Base-by-base conservation (phyloP, 92 coral and sea anemone species). In the Siderastrea siderea region DNA sequence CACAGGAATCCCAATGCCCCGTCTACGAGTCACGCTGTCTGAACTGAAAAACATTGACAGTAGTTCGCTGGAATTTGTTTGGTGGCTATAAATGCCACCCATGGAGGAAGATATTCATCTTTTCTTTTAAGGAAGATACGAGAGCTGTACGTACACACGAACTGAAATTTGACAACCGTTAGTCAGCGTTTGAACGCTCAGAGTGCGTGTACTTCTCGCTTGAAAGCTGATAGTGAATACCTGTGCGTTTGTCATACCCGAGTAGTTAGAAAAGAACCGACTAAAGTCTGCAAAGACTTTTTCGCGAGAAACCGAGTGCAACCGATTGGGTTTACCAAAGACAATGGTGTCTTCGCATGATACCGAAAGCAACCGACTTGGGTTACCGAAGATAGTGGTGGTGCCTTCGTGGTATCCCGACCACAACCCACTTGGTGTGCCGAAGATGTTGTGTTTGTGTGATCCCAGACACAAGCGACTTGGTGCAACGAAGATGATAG, bases 1-100 rank as follows among this genome's bases (percentile, higher is more conserved):
- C 86, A 47, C 55, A 68, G 69, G 84, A 70, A 78, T 43, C 69
- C 82, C 46, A 74, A 77, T 46, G 76, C 74, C 54, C 26, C 74
- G 7, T 73, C 81, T 3, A 59, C 80, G 11, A 84, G 63, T 58
- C 68, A 82, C 0, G 16, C 57, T 7, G 78, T 82, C 55, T 82
- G 71, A 71, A 82, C 57, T 17, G 44, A 47, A 68, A 47, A 8
- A 16, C 12, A 44, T 68, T 67, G 8, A 8, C 8, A 55, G 38
- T 26, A 26, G 38, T 26, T 26, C 38, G 0, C 38, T 26, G 38
- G 38, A 26, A 26, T 26, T 26, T 26, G 38, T 26, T 26, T 26
- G 38, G 38, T 26, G 38, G 38, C 38, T 26, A 26, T 26, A 26
- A 26, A 26, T 26, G 38, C 38, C 38, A 26, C 38, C 38, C 38